Evolutionary conservation across 2,888 invertebrate genomes (phyloP), one percentile per base, ranked within the genome.

Genomic region (Drosophila mercatorum): DNA sequence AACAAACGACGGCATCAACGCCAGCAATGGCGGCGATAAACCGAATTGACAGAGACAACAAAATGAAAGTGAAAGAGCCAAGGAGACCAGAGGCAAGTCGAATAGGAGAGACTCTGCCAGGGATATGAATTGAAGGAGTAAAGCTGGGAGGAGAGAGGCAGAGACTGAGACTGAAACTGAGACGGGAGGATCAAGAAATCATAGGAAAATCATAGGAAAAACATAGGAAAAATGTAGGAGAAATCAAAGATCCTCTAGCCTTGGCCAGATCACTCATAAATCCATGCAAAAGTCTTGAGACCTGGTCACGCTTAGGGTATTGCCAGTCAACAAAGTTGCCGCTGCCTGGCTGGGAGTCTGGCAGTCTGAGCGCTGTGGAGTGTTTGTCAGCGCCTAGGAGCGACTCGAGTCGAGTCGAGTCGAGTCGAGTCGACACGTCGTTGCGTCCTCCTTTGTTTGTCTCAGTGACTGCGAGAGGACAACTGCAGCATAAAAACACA

Each of bases 401-500:
- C 41, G 64, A 40, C 40, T 53, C 40, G 55, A 55, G 26, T 40
- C 60, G 55, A 26, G 14, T 44, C 40, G 43, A 28, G n/a, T n/a
- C n/a, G 55, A 26, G 11, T 40, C 40, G 55, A 26, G 14, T 44
- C 40, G 43, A 28, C 46, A 38, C 46, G 57, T 52, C 57, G 47
- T 57, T 55, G 63, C 43, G 59, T 58, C 64, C 65, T 53, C 31
- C 66, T 68, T 69, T 75, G 58, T 68, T 77, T 76, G 70, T 77
- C 58, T 64, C 76, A 46, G 65, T 75, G 72, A 78, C 77, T 76
- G 65, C 14, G 52, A 26, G 64, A 66, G 67, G 65, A 68, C 70
- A 76, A 81, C 70, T 81, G 79, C 81, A 73, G 72, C 68, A 79
- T 73, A 85, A 85, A 85, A 89, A 89, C 84, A 68, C 84, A 85